Conservation (phyloP, 2,888 invertebrate genomes). For the Mesorhabditis belari region DNA sequence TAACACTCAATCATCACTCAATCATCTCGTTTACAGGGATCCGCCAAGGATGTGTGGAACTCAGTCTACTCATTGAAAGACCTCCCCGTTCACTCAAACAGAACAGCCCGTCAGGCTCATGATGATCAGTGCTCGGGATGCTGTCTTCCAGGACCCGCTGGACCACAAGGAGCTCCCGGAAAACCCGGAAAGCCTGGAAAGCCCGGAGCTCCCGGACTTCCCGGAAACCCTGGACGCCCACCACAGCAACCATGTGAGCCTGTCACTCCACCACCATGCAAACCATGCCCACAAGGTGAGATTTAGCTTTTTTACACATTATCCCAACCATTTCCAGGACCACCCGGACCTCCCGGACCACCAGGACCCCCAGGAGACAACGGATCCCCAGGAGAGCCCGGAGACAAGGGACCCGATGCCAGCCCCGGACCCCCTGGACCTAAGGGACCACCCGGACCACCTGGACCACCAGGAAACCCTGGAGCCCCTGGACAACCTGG, state of each 20-base stretch:
- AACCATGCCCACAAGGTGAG: constrained; percentile 37
- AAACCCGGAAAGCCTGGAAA: constrained; percentile 41
- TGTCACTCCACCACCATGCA: constrained; percentile 39
- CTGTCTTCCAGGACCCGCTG: constrained; percentile 41
- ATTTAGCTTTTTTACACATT: constrained; percentile 1
- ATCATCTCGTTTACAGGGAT: constrained; percentile 12
- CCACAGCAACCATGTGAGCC: constrained; percentile 39
- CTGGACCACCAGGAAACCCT: constrained; percentile 35
- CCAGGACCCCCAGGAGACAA: constrained; percentile 40
- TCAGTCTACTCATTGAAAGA: constrained; percentile 35
- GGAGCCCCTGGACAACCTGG: constrained; percentile 2
- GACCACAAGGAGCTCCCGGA: constrained; percentile 34
- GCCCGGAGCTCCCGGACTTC: constrained; percentile 40
- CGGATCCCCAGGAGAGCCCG: constrained; percentile 33
- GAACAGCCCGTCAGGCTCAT: constrained; percentile 33
- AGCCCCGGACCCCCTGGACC: constrained; percentile 39
- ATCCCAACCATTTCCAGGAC: constrained; percentile 22
- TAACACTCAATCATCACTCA: neutral
- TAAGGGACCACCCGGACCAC: constrained; percentile 37
- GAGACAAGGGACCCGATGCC: constrained; percentile 33
- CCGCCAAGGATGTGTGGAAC: constrained; percentile 38
- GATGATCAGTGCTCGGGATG: constrained; percentile 39
- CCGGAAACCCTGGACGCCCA: constrained; percentile 39
- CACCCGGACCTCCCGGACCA: constrained; percentile 38
- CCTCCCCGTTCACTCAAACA: constrained; percentile 30